Evolutionary conservation across 2,888 invertebrate genomes (phyloP), one percentile per base, ranked within the genome.

Genomic region (Seira sanloemensis): DNA sequence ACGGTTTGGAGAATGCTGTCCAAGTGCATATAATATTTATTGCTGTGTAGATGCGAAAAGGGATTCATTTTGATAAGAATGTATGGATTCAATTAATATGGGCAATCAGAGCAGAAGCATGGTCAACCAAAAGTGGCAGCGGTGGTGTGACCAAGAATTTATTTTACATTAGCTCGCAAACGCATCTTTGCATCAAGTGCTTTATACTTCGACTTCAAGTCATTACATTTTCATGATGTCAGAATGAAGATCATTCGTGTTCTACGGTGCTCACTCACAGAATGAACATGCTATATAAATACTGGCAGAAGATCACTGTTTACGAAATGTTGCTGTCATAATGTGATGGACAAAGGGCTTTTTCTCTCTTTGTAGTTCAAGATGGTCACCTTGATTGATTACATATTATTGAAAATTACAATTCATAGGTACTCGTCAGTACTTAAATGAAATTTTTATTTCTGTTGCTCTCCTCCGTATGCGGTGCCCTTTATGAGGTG

Each of bases 371-470:
- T 67, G 65, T 18, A 69, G 77, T 58, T 62, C 73, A 77, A n/a
- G 58, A 58, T 58, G 58, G 83, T 82, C 73, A 73, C 83, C 83
- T 83, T 83, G 83, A 83, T 83, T 83, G 83, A 83, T 83, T 78
- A 26, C 62, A 27, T 71, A 58, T 58, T 58, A 58, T 58, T 58
- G 58, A 58, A 58, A 58, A n/a, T 58, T 18, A n/a, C 18, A 18
- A 58, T 37, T 58, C 37, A 37, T 37, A 18, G 58, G 58, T 58
- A 58, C n/a, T n/a, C n/a, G n/a, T n/a, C n/a, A n/a, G 58, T 18
- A 18, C n/a, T 58, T 58, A 58, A n/a, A 58, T 58, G 37, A 12
- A n/a, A 37, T 37, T 37, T 37, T 37, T 37, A 37, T 37, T 37
- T 37, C 37, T 37, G 5, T 37, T 4, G 37, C 12, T 7, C 37